Evolutionary conservation across 2,888 invertebrate species (phyloP), one percentile per base, ranked within the genome.

Genomic region (Heliothis peltigera): DNA sequence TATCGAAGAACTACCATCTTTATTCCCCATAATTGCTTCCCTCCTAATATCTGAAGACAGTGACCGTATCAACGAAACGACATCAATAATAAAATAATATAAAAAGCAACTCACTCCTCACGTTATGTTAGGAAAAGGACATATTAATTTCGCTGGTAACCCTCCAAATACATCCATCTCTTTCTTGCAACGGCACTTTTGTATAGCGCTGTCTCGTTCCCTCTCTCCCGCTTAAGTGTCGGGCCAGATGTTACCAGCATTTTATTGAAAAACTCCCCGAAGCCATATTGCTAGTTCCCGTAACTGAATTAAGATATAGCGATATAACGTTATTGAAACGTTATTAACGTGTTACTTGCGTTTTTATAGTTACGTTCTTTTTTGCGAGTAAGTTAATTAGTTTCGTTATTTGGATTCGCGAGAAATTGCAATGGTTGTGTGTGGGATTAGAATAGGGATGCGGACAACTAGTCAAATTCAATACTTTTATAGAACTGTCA

Each of bases 301-400:
- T 88, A 88, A 94, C 91, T 94, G 90, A 92, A 94, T 94, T 94
- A 94, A 94, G 94, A 93, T 94, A 93, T 94, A 84, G 88, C 76
- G 78, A 54, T 63, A 75, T 67, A 58, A 53, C 79, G 81, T 79
- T 79, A 79, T 81, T 81, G 68, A 64, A 58, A 42, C 69, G 76
- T 72, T 79, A 81, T 79, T 79, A 79, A 76, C 77, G 73, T 79
- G 79, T 81, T 79, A 73, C 49, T 79, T 66, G 47, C 22, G 70
- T 67, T 81, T 79, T 81, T 81, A 79, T 81, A 61, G 68, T 25
- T 56, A n/a, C n/a, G 32, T 43, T 44, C 49, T 67, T 69, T 75
- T 76, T 73, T 55, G 48, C 6, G 32, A 6, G n/a, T 4, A 17
- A 68, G 61, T 76, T 79, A 80, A 81, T 79, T 77, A 81, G 70